Base-by-base conservation (phyloP, 2,797 vertebrate species). In the Rhinichthys osculus region DNA sequence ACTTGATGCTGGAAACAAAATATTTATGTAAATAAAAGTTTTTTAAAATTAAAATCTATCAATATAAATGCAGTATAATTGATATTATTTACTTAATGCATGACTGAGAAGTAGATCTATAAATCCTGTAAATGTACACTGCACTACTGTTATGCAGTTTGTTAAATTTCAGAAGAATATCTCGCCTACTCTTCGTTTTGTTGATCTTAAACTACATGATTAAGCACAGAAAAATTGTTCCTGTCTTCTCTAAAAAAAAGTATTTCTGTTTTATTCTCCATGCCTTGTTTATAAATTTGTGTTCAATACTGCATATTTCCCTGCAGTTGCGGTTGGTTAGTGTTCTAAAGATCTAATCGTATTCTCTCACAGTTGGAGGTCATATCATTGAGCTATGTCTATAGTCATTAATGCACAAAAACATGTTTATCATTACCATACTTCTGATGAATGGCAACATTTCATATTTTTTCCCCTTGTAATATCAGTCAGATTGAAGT, bases 341-440 rank as follows among this genome's bases (percentile, higher is more conserved):
- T 8, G 19, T 69, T 69, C 8, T 69, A 40, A 84, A 78, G 54
- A 23, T 76, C 17, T 74, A 69, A 69, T 85, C 11, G 30, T 44
- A 62, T 84, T 84, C 44, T 59, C 59, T 71, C 71, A 59, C 86
- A 57, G 86, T 70, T 19, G 78, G 83, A 42, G 78, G 52, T 71
- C 33, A 66, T 78, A 35, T 78, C 80, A 47, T 72, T 78, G 83
- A 66, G 52, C 42, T 66, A 57, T 81, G 70, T 70, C 78, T 85
- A 67, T 42, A 57, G 66, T 88, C 73, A 82, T 73, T 54, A 81
- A 82, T 17, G 71, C 79, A 82, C 76, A 78, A 87, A 78, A 74
- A 78, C 35, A 69, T 74, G 33, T 86, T 74, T 54, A 47, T 85
- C 52, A 85, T 84, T 85, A 79, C 66, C 83, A 85, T 85, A 27